Conservation (phyloP, 1,140 invertebrate genomes). For the Phymorhynchus buccinoides region DNA sequence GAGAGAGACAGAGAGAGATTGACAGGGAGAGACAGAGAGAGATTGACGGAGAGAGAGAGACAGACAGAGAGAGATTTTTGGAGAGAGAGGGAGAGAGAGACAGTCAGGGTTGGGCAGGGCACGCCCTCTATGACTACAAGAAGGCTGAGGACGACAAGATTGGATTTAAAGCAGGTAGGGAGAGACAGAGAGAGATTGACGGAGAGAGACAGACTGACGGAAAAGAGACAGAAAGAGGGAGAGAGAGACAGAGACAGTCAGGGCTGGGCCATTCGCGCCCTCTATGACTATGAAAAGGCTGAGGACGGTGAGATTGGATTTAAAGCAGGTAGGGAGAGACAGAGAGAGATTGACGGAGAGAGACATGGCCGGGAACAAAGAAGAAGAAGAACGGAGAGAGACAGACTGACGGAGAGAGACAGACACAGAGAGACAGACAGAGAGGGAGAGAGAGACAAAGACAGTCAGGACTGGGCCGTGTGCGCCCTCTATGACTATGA, state of each 20-base stretch:
- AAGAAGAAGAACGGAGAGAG: no score
- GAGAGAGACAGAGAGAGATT: no score
- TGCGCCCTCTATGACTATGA: not conserved
- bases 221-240: no score
- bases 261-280: slow-evolving; percentile 91
- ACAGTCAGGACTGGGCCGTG: not conserved
- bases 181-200: no score
- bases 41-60: no score
- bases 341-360: not conserved
- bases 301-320: slow-evolving; percentile 97
- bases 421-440: not conserved
- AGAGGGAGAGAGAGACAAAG: not conserved
- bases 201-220: no score
- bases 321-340: slow-evolving; percentile 85
- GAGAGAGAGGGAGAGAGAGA: no score
- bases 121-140: slow-evolving; percentile 96
- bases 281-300: slow-evolving; percentile 96
- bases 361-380: not conserved
- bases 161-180: slow-evolving; percentile 94
- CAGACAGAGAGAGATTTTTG: no score
- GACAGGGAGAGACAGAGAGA: no score
- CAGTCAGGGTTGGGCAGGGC: slow-evolving; percentile 91
- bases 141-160: slow-evolving; percentile 97
- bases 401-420: not conserved
- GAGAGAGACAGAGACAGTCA: no score